A percentile compares a stretch with the other conserved stretches of the same genome.
Conservation (phyloP, 2,113 vertebrate species). For the Murina feae region DNA sequence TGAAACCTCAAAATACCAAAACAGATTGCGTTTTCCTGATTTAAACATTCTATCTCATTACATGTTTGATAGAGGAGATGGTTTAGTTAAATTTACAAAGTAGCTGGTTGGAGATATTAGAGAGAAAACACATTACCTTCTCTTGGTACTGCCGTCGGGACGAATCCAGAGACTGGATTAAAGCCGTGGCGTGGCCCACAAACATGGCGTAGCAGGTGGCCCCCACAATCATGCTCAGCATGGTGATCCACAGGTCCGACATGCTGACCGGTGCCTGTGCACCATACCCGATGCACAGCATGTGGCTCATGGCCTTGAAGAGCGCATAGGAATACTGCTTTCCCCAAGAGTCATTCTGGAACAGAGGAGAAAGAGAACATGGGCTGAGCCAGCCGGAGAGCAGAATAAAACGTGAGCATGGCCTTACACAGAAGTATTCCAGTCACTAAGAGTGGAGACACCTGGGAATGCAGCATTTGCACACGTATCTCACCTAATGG, state of each 20-base stretch:
- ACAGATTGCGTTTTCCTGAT: background rate
- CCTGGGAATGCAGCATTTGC: slow-evolving; percentile 57
- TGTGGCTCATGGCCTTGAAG: slow-evolving; percentile 99
- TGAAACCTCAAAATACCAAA: background rate
- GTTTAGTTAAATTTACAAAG: background rate
- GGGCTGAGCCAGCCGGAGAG: slow-evolving; percentile 54
- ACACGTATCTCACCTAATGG: background rate
- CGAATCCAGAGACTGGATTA: slow-evolving; percentile 98
- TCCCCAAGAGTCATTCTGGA: slow-evolving; percentile 98
- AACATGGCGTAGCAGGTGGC: slow-evolving; percentile 99
- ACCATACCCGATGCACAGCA: slow-evolving; percentile 98
- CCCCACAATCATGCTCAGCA: slow-evolving; percentile 99
- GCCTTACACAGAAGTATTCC: slow-evolving; percentile 35
- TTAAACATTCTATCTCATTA: background rate
- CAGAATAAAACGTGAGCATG: background rate
- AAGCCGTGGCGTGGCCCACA: slow-evolving; percentile 96
- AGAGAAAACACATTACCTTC: slow-evolving; percentile 87
- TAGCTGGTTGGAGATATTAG: background rate
- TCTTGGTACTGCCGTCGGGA: slow-evolving; percentile 97
- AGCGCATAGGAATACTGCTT: slow-evolving; percentile 99
- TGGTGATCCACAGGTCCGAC: slow-evolving; percentile 99
- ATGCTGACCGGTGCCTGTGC: slow-evolving; percentile 97
- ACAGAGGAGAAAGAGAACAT: slow-evolving; percentile 62
- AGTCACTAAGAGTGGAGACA: slow-evolving; percentile 66
- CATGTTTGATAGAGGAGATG: background rate